Evolutionary conservation across 2,113 vertebrate genomes (phyloP), one percentile per base, ranked within the genome.

Genomic region (Rhynchomys soricoides): DNA sequence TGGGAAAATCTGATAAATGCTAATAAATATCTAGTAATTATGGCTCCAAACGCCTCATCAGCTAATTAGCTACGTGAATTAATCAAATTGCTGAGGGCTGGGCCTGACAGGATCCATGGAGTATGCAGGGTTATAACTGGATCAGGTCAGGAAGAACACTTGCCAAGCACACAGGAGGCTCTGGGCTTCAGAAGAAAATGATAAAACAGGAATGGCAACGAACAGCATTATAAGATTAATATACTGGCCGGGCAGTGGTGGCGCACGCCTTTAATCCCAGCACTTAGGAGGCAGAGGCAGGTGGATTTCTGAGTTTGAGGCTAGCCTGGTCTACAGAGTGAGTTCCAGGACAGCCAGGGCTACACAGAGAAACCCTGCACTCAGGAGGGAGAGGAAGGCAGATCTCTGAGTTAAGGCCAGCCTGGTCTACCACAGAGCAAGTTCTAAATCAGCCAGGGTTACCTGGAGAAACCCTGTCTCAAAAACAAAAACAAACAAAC

Each of bases 31-130:
- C 9, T 13, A 37, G 52, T 9, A 10, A 73, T 13, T 24, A 4
- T 29, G 21, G 57, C 21, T 59, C 52, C 5, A 64, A 50, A 78
- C 50, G 43, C 17, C 57, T 26, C 57, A 15, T 26, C 57, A 29
- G 31, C 70, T 75, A 34, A 48, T 48, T 9, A 74, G 40, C 16
- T 77, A 26, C 24, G 15, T 62, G 37, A 26, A 37, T n/a, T 22
- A n/a, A 43, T 26, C 9, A 31, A 29, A 16, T 34, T 21, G 64
- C 64, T 55, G 34, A 55, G 21, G 59, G 59, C n/a, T 31, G 45
- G 66, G 5, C n/a, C 15, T 55, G 17, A 17, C 7, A 34, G 57
- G 52, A 5, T 4, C 1, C 4, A 5, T 12, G 0, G 31, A 7
- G 66, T 68, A 7, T 68, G 31, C 5, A 68, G 66, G 12, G 31